Conservation (phyloP, 2,888 invertebrate species). For the Neria commutata region DNA sequence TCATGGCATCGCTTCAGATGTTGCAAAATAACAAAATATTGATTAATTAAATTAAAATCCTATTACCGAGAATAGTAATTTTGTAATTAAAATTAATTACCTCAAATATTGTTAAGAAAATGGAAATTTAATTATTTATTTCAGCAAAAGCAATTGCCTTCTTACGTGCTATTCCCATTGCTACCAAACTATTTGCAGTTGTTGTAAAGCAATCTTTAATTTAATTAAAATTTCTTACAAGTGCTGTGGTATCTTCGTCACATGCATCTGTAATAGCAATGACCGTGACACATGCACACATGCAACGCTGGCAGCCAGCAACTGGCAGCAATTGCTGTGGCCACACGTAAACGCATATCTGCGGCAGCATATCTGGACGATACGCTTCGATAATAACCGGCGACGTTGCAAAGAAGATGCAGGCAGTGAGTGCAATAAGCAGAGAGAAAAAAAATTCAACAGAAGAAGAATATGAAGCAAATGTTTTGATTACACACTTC, state of each 20-base stretch:
- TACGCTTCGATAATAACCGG: background rate
- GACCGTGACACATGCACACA: background rate
- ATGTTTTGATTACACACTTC: slow-evolving; percentile 24
- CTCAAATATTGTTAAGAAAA: background rate
- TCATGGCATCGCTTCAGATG: too few relatives aligned
- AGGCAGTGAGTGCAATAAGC: too few relatives aligned
- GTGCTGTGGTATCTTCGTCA: background rate
- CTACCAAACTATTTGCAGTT: too few relatives aligned
- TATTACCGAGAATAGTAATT: too few relatives aligned
- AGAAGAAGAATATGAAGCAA: slow-evolving; percentile 17
- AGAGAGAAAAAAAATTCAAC: slow-evolving; percentile 18
- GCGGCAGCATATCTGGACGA: background rate
- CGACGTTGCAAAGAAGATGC: background rate
- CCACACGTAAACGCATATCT: background rate
- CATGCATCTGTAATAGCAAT: background rate
- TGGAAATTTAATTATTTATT: background rate
- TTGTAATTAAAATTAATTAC: too few relatives aligned
- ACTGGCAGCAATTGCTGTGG: background rate
- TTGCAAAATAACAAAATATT: too few relatives aligned
- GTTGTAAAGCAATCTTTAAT: background rate
- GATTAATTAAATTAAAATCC: too few relatives aligned
- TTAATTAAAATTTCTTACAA: slow-evolving; percentile 1
- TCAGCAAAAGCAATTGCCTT: too few relatives aligned
- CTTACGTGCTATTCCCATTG: too few relatives aligned
- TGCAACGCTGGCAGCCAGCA: too few relatives aligned